phyloP scores from a whole-genome alignment of 2,113 vertebrate species.

The Mormyrus lacerda region DNA sequence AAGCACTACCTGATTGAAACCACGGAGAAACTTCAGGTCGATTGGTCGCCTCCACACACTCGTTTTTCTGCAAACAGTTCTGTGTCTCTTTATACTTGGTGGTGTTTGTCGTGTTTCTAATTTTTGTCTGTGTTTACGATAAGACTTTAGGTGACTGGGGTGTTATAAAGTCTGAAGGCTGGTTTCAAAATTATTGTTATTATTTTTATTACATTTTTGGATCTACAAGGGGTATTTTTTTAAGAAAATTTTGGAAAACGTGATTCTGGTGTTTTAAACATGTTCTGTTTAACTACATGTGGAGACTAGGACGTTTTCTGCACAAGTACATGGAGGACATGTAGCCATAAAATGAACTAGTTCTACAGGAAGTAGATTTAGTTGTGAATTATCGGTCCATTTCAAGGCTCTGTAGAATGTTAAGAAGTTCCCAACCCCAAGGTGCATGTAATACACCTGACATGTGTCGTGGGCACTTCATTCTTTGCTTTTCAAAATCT shows the following conservation, averaged over 20 bases:
- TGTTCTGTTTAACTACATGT: background rate
- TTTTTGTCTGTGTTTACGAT: background rate
- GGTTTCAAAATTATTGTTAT: background rate
- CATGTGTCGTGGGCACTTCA: background rate
- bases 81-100: background rate
- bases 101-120: background rate
- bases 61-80: background rate
- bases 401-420: background rate
- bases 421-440: background rate
- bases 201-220: background rate
- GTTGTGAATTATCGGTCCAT: background rate
- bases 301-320: background rate
- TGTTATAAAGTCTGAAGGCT: too few species aligned
- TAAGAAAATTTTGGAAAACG: background rate
- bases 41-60: background rate
- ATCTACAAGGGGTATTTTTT: background rate
- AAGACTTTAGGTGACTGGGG: too few species aligned
- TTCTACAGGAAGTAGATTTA: background rate
- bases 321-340: background rate
- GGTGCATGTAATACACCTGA: background rate
- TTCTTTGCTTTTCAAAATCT: background rate
- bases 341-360: background rate
- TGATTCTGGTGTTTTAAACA: background rate
- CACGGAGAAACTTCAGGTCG: background rate
- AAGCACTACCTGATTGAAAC: background rate